Evolutionary conservation across 2,888 invertebrate species (phyloP).

Genomic region (Schrankia costaestrigalis): DNA sequence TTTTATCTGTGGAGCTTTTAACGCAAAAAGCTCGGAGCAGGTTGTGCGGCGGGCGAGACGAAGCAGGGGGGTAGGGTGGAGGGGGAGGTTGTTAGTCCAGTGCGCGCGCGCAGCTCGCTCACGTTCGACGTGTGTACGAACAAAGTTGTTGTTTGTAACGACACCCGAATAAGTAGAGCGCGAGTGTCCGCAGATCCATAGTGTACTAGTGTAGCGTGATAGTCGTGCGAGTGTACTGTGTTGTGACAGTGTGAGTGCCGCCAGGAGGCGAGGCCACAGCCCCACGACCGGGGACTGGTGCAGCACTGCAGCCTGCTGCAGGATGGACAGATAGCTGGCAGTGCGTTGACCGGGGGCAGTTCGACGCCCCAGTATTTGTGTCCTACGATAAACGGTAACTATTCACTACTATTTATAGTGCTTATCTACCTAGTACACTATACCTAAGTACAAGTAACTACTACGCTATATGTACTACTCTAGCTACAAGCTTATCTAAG

Average conservation of each 20-base stretch:
- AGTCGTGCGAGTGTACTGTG: conserved; percentile 29
- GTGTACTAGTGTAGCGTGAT: conserved; percentile 7
- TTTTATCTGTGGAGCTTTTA: conserved; percentile 60
- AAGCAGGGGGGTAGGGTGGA: conserved; percentile 27
- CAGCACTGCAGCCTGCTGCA: conserved; percentile 8
- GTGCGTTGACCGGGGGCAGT: conserved; percentile 65
- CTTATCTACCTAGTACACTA: too few species aligned
- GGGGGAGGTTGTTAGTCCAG: conserved; percentile 37
- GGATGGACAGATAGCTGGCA: conserved; percentile 51
- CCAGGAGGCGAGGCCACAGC: too few species aligned
- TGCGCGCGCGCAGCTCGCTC: conserved; percentile 54
- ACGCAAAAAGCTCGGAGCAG: conserved; percentile 67
- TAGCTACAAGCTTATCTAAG: too few species aligned
- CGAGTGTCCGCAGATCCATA: too few species aligned
- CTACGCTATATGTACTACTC: too few species aligned
- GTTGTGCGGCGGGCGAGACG: conserved; percentile 44
- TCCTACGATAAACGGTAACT: conserved; percentile 53
- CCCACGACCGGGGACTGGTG: too few species aligned
- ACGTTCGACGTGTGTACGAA: conserved; percentile 43
- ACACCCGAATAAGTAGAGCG: too few species aligned
- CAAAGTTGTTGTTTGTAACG: too few species aligned
- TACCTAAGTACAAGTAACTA: too few species aligned
- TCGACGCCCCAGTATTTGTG: conserved; percentile 47
- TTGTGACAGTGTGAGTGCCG: conserved; percentile 9
- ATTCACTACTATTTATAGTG: conserved; percentile 22